Evolutionary conservation across 2,113 vertebrate species (phyloP).

Genomic region (Herpailurus yagouaroundi): DNA sequence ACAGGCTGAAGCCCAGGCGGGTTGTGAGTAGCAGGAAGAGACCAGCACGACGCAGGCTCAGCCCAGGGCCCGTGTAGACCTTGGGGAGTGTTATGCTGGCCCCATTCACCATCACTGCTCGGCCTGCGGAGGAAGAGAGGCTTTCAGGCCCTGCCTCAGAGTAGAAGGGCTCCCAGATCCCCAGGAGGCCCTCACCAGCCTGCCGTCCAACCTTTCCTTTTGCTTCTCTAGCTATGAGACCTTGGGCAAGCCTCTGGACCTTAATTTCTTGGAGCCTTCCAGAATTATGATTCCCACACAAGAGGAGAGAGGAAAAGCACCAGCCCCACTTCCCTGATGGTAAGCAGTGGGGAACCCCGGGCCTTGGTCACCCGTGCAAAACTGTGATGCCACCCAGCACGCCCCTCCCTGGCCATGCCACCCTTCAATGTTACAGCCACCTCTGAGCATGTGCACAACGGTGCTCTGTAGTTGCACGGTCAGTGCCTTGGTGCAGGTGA

Average conservation of each 20-base stretch:
- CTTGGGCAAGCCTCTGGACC: neutral
- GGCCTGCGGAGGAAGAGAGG: conserved; percentile 82
- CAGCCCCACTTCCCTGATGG: neutral
- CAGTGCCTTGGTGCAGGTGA: conserved; percentile 95
- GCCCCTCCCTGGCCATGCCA: neutral
- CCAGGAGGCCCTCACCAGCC: neutral
- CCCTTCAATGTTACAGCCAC: conserved; percentile 70
- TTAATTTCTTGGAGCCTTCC: neutral
- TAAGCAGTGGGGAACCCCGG: neutral
- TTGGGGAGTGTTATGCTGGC: conserved; percentile 89
- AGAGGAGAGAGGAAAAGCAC: neutral
- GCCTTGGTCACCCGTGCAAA: neutral
- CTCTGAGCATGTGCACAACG: conserved; percentile 91
- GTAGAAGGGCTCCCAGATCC: neutral
- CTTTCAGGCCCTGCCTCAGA: neutral
- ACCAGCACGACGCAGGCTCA: conserved; percentile 87
- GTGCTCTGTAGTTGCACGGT: conserved; percentile 89
- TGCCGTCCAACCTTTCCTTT: neutral
- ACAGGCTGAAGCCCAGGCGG: conserved; percentile 86
- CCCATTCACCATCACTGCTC: conserved; percentile 92
- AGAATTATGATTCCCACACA: neutral
- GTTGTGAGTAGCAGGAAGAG: conserved; percentile 91
- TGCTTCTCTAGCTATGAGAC: neutral
- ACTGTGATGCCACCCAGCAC: fast-evolving
- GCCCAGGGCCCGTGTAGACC: conserved; percentile 89